A percentile compares a stretch with the other conserved stretches of the same genome.
Conservation (phyloP, 2,888 invertebrate species). For the Portevinia maculata region DNA sequence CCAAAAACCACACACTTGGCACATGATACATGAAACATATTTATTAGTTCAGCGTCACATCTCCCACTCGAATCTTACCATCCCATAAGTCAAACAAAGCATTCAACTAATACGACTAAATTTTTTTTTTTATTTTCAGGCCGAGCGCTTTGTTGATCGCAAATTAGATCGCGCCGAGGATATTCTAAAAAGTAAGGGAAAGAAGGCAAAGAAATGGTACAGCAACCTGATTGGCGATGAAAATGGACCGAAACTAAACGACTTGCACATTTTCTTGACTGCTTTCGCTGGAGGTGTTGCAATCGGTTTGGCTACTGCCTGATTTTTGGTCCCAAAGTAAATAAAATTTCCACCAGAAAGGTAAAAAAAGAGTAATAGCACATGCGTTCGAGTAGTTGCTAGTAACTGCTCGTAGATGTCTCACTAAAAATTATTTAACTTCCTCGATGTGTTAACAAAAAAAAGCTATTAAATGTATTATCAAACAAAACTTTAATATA, state of each 20-base stretch:
- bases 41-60: no score
- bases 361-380: constrained; percentile 19
- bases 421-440: constrained; percentile 18
- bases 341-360: constrained; percentile 22
- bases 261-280: constrained; percentile 90
- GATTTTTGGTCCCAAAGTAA: constrained; percentile 71
- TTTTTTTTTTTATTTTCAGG: constrained; percentile 83
- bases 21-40: no score
- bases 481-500: constrained; percentile 33
- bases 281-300: constrained; percentile 92
- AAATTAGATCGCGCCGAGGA: constrained; percentile 92
- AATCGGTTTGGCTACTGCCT: constrained; percentile 84
- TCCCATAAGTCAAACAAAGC: no score
- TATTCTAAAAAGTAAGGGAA: constrained; percentile 87
- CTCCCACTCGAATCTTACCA: no score
- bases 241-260: constrained; percentile 86
- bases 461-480: constrained; percentile 13
- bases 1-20: no score
- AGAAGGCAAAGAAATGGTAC: constrained; percentile 90
- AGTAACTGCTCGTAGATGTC: constrained; percentile 29
- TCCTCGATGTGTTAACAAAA: constrained; percentile 32
- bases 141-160: constrained; percentile 91
- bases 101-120: not conserved
- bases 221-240: constrained; percentile 87
- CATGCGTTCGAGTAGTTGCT: constrained; percentile 35